Conservation (phyloP, 2,888 invertebrate genomes). For the Heliconius hortense region DNA sequence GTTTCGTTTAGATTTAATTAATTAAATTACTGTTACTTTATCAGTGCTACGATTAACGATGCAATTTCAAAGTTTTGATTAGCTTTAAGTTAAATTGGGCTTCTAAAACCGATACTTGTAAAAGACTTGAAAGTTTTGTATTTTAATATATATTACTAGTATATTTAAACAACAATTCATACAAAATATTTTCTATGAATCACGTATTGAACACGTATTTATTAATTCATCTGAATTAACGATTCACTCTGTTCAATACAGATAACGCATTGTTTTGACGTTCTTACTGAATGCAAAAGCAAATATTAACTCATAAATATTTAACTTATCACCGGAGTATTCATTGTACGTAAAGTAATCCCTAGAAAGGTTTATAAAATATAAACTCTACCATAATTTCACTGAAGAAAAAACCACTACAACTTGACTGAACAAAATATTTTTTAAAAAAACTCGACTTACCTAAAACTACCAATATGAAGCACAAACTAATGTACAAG, state of each 20-base stretch:
- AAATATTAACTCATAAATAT: slow-evolving; percentile 24
- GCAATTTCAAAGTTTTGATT: slow-evolving; percentile 10
- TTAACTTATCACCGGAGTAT: slow-evolving; percentile 26
- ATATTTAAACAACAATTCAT: neutral
- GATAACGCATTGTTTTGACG: slow-evolving; percentile 20
- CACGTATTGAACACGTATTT: neutral
- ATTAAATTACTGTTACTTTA: slow-evolving; percentile 18
- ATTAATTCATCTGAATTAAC: slow-evolving; percentile 25
- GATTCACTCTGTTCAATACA: slow-evolving; percentile 30
- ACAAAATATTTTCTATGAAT: neutral
- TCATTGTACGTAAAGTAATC: slow-evolving; percentile 16
- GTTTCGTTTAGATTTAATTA: slow-evolving; percentile 23
- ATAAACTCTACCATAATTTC: neutral
- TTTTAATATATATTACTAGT: neutral
- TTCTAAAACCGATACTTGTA: neutral
- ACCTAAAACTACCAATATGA: slow-evolving; percentile 82
- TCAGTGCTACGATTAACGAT: slow-evolving; percentile 13
- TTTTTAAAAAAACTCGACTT: slow-evolving; percentile 50
- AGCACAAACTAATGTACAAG: slow-evolving; percentile 82
- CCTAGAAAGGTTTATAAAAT: too few species aligned
- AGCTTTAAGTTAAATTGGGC: neutral
- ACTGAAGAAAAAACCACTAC: neutral
- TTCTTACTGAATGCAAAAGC: slow-evolving; percentile 7
- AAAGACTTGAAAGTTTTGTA: neutral
- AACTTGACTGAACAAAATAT: too few species aligned